Evolutionary conservation across 2,113 vertebrate genomes (phyloP), one percentile per base, ranked within the genome.

Genomic region (Lanius ludovicianus): DNA sequence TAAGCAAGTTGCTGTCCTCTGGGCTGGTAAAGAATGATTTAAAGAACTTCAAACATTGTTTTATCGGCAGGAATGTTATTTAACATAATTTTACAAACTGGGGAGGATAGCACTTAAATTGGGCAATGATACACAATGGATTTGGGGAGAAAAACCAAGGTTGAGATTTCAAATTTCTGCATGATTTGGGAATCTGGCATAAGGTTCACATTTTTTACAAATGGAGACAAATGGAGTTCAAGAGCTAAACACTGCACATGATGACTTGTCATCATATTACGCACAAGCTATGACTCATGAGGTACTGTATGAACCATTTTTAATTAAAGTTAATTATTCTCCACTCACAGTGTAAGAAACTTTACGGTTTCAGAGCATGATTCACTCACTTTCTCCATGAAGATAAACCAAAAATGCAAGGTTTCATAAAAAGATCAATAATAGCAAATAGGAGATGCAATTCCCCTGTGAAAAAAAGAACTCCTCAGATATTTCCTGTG

Each of bases 321-420:
- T 91, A 83, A 87, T 84, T 89, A n/a, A 76, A 86, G 15, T 73
- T 94, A 17, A 33, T 96, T 85, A 57, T 73, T 82, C 15, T 82
- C 13, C 11, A 30, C 10, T 93, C 37, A 47, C n/a, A 50, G 11
- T 17, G 23, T 33, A 71, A 79, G 53, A 87, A 87, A 55, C 10
- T 8, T 84, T n/a, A 52, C 0, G 1, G 15, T 80, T 93, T 77
- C 76, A 63, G 64, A 69, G 13, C 10, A 69, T 42, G 52, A 84
- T 74, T 91, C 62, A 57, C 28, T 75, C 2, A 1, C 12, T 76
- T 84, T 71, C 25, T 82, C 14, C 8, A 30, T 13, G 49, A 76
- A 13, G 3, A 39, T 55, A 82, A 89, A 44, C 12, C 13, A 49
- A 73, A 94, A 77, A 41, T 22, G 11, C 18, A 82, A 56, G 22